Evolutionary conservation across 2,113 vertebrate species (phyloP).

Genomic region (Aspiorhynchus laticeps): DNA sequence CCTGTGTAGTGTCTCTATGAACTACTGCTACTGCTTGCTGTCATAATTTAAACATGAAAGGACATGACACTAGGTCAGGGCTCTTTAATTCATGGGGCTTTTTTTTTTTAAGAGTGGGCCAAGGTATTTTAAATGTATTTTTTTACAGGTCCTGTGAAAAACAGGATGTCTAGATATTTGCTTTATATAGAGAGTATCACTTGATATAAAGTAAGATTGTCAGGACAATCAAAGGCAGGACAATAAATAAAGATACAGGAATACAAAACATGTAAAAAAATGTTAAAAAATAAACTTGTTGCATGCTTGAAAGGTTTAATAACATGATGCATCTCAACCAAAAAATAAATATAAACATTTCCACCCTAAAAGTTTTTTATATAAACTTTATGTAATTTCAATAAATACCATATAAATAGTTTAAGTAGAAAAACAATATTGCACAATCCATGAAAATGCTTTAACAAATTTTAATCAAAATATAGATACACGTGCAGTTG

Average conservation of each 20-base stretch:
- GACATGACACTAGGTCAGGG: not conserved
- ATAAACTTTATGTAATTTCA: not conserved
- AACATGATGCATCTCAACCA: not conserved
- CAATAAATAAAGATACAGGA: not conserved
- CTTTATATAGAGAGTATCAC: not conserved
- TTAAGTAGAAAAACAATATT: slow-evolving; percentile 17
- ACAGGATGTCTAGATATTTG: not conserved
- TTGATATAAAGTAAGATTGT: not conserved
- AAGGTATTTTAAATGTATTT: not conserved
- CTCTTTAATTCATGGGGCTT: not conserved
- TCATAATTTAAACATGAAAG: not conserved
- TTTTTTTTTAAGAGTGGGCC: not conserved
- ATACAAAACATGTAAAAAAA: not conserved
- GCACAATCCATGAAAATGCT: slow-evolving; percentile 29
- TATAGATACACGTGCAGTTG: slow-evolving; percentile 35
- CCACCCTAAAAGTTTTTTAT: slow-evolving; percentile 5
- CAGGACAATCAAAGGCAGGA: not conserved
- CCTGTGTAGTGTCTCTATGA: not conserved
- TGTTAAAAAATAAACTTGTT: not conserved
- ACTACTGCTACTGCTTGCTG: not conserved
- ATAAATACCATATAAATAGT: slow-evolving; percentile 41
- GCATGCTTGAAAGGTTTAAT: not conserved
- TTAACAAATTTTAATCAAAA: slow-evolving; percentile 29
- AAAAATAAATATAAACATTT: not conserved
- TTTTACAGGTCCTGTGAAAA: not conserved